Percentiles rank a stretch among this genome's conserved stretches.
Conservation (phyloP, 2,888 invertebrate genomes). For the Steinernema scapterisci region DNA sequence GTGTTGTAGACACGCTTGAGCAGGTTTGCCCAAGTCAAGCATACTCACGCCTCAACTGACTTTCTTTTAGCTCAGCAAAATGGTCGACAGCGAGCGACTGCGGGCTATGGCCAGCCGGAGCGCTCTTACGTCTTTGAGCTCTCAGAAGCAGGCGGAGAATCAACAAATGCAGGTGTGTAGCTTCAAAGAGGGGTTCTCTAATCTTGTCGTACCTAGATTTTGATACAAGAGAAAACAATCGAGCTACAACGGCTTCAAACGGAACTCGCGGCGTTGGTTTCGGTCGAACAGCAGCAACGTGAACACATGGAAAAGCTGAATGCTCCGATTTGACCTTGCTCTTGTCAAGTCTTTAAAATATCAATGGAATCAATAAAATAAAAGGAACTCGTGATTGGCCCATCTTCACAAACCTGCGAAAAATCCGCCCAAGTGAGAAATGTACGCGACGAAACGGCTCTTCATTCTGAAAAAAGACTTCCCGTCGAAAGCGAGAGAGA, state of each 20-base stretch:
- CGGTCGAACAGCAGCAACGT: not conserved
- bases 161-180: slow-evolving; percentile 21
- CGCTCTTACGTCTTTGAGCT: not conserved
- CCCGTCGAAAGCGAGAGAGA: not conserved
- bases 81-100: slow-evolving; percentile 15
- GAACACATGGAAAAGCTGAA: not conserved
- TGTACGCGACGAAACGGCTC: slow-evolving; percentile 5
- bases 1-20: slow-evolving; percentile 2
- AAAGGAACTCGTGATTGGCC: too few relatives aligned
- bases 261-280: not conserved
- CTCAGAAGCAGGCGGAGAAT: slow-evolving; percentile 15
- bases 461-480: not conserved
- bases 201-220: not conserved
- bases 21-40: not conserved
- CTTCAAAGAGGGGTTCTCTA: too few relatives aligned
- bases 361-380: too few relatives aligned
- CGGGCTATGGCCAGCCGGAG: slow-evolving; percentile 24
- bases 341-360: too few relatives aligned
- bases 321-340: not conserved
- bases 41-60: not conserved
- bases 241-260: slow-evolving; percentile 7
- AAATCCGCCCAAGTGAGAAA: slow-evolving; percentile 9
- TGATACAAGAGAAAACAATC: not conserved
- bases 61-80: slow-evolving; percentile 14
- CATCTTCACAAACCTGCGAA: not conserved